A percentile compares a stretch with the other conserved stretches of the same genome.
Conservation (phyloP, 2,888 invertebrate genomes). For the Cryptus armator region DNA sequence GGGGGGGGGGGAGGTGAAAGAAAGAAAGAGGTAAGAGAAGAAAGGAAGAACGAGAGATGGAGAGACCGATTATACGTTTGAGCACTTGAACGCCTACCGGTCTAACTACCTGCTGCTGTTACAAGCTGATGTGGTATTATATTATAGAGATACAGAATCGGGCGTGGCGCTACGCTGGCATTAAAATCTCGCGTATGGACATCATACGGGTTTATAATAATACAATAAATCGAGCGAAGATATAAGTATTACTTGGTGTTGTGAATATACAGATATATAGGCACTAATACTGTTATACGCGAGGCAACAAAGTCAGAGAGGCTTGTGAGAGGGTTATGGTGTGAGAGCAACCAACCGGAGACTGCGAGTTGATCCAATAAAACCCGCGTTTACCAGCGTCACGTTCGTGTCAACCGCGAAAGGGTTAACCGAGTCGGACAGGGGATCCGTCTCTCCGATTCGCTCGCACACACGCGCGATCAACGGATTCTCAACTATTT, state of each 20-base stretch:
- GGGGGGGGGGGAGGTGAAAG: background rate
- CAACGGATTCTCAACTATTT: slow-evolving; percentile 34
- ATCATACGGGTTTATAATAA: slow-evolving; percentile 41
- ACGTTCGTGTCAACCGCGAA: slow-evolving; percentile 48
- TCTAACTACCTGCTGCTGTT: slow-evolving; percentile 51
- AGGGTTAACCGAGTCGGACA: slow-evolving; percentile 58
- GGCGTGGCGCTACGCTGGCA: slow-evolving; percentile 52
- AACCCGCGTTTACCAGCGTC: slow-evolving; percentile 43
- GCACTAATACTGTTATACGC: slow-evolving; percentile 17
- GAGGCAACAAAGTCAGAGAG: background rate
- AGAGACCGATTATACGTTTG: slow-evolving; percentile 27
- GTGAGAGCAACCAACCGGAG: slow-evolving; percentile 31
- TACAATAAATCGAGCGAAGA: slow-evolving; percentile 29
- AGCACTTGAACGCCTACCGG: slow-evolving; percentile 48
- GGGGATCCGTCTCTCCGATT: slow-evolving; percentile 41
- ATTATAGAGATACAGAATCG: slow-evolving; percentile 46
- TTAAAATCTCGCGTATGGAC: slow-evolving; percentile 51
- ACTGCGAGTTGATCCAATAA: slow-evolving; percentile 52
- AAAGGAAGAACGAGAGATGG: slow-evolving; percentile 32
- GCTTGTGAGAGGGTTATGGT: slow-evolving; percentile 12
- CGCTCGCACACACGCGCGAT: slow-evolving; percentile 8
- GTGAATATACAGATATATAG: background rate
- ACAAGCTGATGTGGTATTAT: slow-evolving; percentile 14
- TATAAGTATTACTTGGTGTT: background rate
- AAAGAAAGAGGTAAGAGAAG: slow-evolving; percentile 22